Conservation (phyloP, 2,113 vertebrate species). For the Amia ocellicauda region DNA sequence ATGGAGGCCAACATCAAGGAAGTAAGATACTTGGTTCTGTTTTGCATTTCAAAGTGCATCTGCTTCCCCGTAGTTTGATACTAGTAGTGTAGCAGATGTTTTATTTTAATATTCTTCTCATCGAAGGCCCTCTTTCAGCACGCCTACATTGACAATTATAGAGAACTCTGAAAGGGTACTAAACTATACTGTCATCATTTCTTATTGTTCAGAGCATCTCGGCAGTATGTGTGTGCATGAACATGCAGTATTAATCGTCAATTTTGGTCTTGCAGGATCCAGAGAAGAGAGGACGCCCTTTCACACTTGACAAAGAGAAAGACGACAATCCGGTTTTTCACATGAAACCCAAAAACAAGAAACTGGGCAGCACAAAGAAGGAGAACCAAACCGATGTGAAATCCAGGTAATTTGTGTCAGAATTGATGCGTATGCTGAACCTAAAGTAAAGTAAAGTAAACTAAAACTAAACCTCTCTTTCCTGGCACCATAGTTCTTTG, state of each 20-base stretch:
- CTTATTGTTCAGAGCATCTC: too few species aligned
- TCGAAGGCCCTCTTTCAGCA: too few species aligned
- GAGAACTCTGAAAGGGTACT: too few species aligned
- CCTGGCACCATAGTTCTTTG: slow-evolving; percentile 71
- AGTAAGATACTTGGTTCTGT: slow-evolving; percentile 49
- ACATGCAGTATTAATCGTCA: background rate
- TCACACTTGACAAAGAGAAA: slow-evolving; percentile 61
- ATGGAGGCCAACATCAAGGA: slow-evolving; percentile 85
- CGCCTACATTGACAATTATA: too few species aligned
- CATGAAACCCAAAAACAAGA: slow-evolving; percentile 84
- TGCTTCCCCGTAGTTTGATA: too few species aligned
- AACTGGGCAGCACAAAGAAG: slow-evolving; percentile 74
- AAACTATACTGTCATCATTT: too few species aligned
- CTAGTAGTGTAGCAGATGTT: too few species aligned
- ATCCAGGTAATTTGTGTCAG: slow-evolving; percentile 64
- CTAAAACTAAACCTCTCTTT: background rate
- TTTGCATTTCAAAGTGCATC: background rate
- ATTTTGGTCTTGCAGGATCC: slow-evolving; percentile 69
- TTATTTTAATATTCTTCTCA: too few species aligned
- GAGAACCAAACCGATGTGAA: slow-evolving; percentile 79
- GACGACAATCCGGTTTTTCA: slow-evolving; percentile 73
- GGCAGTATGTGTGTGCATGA: background rate
- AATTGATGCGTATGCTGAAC: too few species aligned
- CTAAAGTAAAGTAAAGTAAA: too few species aligned
- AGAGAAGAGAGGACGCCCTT: slow-evolving; percentile 84